Evolutionary conservation across 1,140 invertebrate genomes (phyloP), one percentile per base, ranked within the genome.

Genomic region (Anthonomus grandis): DNA sequence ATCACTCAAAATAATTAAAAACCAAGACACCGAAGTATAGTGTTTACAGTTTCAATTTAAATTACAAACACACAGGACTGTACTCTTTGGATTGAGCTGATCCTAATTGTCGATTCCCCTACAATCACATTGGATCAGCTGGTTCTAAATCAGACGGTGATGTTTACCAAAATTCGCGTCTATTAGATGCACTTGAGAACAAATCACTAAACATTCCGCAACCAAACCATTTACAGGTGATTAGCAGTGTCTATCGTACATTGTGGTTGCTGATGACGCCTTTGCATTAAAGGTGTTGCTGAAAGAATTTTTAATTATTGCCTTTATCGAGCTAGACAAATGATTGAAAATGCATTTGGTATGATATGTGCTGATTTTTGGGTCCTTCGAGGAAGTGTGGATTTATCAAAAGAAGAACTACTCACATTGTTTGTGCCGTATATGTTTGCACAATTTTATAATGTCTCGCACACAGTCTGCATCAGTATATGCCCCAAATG

Each of bases 361-460:
- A 48, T 36, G 9, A 4, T 48, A 31, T 48, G 2, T 31, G 24
- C 25, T 13, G 10, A 18, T 6, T 31, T 48, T 25, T 34, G 27
- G 27, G 31, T 51, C 13, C 23, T 51, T 10, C n/a, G 48, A 39
- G 39, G 23, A 31, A 31, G 27, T 31, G 27, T 31, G 27, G 27
- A 31, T 8, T n/a, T 31, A 31, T 31, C 27, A 8, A n/a, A 31
- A 31, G 6, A 31, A n/a, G n/a, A 31, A n/a, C n/a, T 31, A 31
- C 37, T 4, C 37, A 39, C 10, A 39, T 39, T 39, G 37, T 24
- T 31, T 24, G 50, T 12, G 23, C 37, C 39, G 49, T 41, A 41
- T 37, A 10, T 52, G 19, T 39, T 17, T 52, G 12, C 49, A 41
- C 49, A 52, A 52, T 13, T 52, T 52, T 24, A 15, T 52, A 39